These are phyloP conservation scores for Anodontia alba DNA, from an alignment of 2,888 invertebrate genomes.

Conservation along the genomic window DNA sequence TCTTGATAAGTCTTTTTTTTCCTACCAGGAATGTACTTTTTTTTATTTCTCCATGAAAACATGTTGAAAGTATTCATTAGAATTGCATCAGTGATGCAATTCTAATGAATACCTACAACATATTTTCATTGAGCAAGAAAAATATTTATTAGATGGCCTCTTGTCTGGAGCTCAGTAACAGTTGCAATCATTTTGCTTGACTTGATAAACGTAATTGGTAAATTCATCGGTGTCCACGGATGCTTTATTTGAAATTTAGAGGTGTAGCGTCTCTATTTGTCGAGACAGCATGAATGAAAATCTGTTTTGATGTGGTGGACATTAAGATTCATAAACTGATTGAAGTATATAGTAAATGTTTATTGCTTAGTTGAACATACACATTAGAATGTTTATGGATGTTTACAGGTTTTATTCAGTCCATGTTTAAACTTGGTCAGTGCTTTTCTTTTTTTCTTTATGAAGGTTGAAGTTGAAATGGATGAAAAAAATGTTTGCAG, in stretches of 20 bases:
- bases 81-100: neutral
- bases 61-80: no score
- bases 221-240: conserved; percentile 1
- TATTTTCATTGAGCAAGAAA: no score
- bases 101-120: no score
- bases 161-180: neutral
- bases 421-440: neutral
- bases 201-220: neutral
- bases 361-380: conserved; percentile 36
- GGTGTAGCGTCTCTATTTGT: neutral
- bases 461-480: no score
- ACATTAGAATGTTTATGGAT: neutral
- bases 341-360: conserved; percentile 32
- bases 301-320: conserved; percentile 10
- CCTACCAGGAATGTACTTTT: no score
- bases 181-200: conserved; percentile 6
- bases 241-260: neutral
- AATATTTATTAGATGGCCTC: no score
- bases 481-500: no score
- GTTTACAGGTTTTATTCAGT: neutral
- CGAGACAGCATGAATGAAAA: neutral
- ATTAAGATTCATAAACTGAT: conserved; percentile 28
- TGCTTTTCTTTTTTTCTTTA: no score
- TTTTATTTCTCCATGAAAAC: no score
- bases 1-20: no score